phyloP scores from a whole-genome alignment of 2,113 vertebrate species.

The Anguilla rostrata region DNA sequence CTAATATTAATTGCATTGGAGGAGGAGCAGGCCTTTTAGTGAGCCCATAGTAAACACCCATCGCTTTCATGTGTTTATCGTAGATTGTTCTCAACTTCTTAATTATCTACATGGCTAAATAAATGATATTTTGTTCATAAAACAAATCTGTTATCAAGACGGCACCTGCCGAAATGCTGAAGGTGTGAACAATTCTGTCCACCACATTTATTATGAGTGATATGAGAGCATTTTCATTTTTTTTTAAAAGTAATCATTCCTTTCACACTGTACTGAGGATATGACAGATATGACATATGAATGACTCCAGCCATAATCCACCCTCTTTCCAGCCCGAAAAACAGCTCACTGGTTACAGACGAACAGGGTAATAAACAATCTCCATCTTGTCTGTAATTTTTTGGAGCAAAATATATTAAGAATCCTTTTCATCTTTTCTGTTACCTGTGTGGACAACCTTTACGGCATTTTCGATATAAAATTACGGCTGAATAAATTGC shows the following conservation, averaged over 20 bases:
- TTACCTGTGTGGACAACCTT: slow-evolving; percentile 82
- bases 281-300: too few species aligned
- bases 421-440: slow-evolving; percentile 56
- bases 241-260: too few species aligned
- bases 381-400: slow-evolving; percentile 60
- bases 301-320: slow-evolving; percentile 72
- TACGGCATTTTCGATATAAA: slow-evolving; percentile 88
- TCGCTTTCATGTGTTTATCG: too few species aligned
- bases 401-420: slow-evolving; percentile 62
- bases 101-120: too few species aligned
- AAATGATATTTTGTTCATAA: neutral
- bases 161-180: too few species aligned
- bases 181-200: neutral
- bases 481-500: slow-evolving; percentile 99
- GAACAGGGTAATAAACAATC: slow-evolving; percentile 71
- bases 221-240: neutral
- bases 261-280: neutral
- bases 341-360: slow-evolving; percentile 68
- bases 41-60: too few species aligned
- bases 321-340: slow-evolving; percentile 64
- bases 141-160: neutral
- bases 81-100: too few species aligned
- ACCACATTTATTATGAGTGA: neutral
- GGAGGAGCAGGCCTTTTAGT: too few species aligned
- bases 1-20: too few species aligned